Base-by-base conservation (phyloP, 2,888 invertebrate genomes). In the Lasioglossum calceatum region DNA sequence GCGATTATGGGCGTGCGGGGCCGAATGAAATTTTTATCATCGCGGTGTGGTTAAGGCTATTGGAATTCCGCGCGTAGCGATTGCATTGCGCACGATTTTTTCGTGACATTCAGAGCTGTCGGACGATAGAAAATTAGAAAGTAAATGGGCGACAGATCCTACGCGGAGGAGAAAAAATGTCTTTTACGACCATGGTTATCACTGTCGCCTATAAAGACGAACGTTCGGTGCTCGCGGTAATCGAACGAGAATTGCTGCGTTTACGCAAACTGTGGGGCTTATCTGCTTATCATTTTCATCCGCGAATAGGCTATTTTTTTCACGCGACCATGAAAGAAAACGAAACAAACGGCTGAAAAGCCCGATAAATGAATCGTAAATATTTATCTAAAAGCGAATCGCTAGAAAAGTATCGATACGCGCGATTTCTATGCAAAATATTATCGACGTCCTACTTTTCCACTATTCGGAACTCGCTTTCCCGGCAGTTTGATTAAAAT, bases 181-280 rank as follows among this genome's bases (percentile, higher is more conserved):
- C 77, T 82, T 90, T 84, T 67, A 84, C 72, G 78, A 71, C 54
- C 80, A 75, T 47, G 82, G 85, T 89, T 89, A 83, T 71, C 70
- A 58, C 70, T n/a, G 27, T 50, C 67, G 79, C 73, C 70, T n/a
- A 42, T 85, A 89, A 87, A 87, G 71, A 77, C 75, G 67, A 36
- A 23, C 23, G 39, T 50, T 36, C 42, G 44, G 67, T 71, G 72
- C 71, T 70, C 23, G 12, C 39, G 10, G 44, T 54, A 44, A 39
- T 67, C 70, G 44, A 78, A 39, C 64, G 44, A 72, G 81, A 79
- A 73, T 80, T 50, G 42, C 64, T 47, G 73, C 75, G 36, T 80
- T 71, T 32, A 23, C 72, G 85, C 76, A 67, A 84, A 58, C 84
- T 4, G 10, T 27, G 4, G 27, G 4, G 27, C 7, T 47, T 32